A percentile compares a stretch with the other conserved stretches of the same genome.
Conservation (phyloP, 2,888 invertebrate species). For the Thera obeliscata region DNA sequence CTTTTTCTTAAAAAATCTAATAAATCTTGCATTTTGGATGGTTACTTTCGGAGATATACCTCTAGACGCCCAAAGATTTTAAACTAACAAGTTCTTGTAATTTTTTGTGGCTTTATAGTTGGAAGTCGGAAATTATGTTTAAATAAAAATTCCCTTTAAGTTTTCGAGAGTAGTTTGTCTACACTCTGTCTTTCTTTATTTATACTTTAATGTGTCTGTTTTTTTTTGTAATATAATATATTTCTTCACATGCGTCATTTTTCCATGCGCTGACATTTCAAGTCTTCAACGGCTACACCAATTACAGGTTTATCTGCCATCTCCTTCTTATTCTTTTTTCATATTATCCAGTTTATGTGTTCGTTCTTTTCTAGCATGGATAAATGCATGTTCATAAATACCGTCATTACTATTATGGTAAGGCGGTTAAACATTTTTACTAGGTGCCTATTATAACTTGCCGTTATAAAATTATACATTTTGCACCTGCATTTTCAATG, state of each 20-base stretch:
- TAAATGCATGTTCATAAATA: slow-evolving; percentile 41
- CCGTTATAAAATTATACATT: slow-evolving; percentile 35
- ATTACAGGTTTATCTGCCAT: slow-evolving; percentile 53
- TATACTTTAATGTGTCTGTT: no score
- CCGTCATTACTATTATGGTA: slow-evolving; percentile 23
- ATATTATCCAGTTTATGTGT: slow-evolving; percentile 27
- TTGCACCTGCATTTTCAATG: slow-evolving; percentile 44
- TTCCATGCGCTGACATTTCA: slow-evolving; percentile 68
- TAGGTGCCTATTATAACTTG: slow-evolving; percentile 44
- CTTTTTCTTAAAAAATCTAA: no score
- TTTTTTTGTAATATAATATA: no score
- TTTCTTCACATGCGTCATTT: slow-evolving; percentile 46
- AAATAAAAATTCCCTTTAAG: no score
- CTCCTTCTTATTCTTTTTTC: slow-evolving; percentile 46
- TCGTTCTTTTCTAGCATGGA: slow-evolving; percentile 49
- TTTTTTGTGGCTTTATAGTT: no score
- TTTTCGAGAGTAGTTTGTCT: no score
- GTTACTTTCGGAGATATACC: no score
- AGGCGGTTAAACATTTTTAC: slow-evolving; percentile 50
- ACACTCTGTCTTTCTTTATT: no score
- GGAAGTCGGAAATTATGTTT: no score
- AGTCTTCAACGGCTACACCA: slow-evolving; percentile 60
- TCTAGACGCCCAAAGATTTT: no score
- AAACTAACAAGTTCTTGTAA: no score
- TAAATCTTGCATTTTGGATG: no score